Evolutionary conservation across 2,113 vertebrate species (phyloP).

Genomic region (Protomyctophum bolini): DNA sequence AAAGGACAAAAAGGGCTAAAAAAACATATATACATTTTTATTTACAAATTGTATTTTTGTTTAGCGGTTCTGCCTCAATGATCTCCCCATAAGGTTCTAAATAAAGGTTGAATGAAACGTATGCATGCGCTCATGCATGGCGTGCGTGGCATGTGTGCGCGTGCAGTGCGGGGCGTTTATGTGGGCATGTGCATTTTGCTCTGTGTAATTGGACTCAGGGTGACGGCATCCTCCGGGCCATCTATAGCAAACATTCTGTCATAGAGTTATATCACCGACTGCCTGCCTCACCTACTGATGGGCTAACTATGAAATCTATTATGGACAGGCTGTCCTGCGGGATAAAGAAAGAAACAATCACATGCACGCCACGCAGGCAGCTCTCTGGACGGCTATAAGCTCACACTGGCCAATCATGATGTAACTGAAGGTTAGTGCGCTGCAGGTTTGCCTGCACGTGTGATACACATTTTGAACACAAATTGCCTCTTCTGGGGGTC

Average conservation of each 20-base stretch:
- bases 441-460: not conserved
- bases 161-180: conserved; percentile 9
- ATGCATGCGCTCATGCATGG: no score
- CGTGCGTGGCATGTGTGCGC: no score
- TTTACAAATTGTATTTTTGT: not conserved
- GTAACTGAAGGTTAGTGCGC: conserved; percentile 23
- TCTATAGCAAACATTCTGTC: conserved; percentile 44
- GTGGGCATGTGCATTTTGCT: conserved; percentile 17
- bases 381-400: not conserved
- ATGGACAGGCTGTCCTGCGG: conserved; percentile 41
- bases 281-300: conserved; percentile 25
- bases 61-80: no score
- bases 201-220: conserved; percentile 26
- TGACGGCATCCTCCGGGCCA: conserved; percentile 45
- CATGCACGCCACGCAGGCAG: conserved; percentile 23
- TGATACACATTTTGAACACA: not conserved
- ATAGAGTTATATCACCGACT: conserved; percentile 55
- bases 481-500: no score
- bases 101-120: not conserved
- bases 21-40: not conserved
- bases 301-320: no score
- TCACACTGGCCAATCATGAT: conserved; percentile 39
- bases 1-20: no score
- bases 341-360: conserved; percentile 50
- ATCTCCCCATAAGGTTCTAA: no score